These are phyloP conservation scores for Enteromius thamalakanensis DNA, from an alignment of 2,797 vertebrate species.

Conservation along the genomic window DNA sequence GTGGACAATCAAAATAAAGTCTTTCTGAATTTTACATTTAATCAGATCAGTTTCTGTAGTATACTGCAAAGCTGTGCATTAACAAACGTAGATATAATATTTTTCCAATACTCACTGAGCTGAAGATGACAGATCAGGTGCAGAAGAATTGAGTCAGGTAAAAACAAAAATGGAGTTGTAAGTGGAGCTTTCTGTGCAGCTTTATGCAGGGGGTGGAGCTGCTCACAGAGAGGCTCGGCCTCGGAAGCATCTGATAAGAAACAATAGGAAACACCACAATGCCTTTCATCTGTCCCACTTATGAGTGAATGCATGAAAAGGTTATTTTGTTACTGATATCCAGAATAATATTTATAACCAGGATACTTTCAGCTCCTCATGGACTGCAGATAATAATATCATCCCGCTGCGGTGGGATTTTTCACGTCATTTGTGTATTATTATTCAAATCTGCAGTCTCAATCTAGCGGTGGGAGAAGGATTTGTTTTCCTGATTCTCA, in stretches of 20 bases:
- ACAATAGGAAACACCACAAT: not conserved
- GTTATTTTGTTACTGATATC: slow-evolving; percentile 13
- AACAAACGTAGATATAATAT: not conserved
- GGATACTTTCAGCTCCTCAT: slow-evolving; percentile 30
- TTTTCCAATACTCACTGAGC: slow-evolving; percentile 44
- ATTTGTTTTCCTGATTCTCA: slow-evolving; percentile 41
- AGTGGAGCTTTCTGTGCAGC: not conserved
- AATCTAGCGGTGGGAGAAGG: slow-evolving; percentile 13
- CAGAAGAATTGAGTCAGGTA: not conserved
- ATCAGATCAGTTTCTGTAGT: not conserved
- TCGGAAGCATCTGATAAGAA: slow-evolving; percentile 29
- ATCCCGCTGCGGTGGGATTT: slow-evolving; percentile 7
- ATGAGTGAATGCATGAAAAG: slow-evolving; percentile 5
- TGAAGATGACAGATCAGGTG: slow-evolving; percentile 22
- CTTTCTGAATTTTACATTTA: not conserved
- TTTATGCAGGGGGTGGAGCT: slow-evolving; percentile 18
- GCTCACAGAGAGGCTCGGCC: not conserved
- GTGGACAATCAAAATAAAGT: not conserved
- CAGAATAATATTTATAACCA: slow-evolving; percentile 36
- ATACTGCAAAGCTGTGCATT: not conserved
- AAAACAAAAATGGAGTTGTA: not conserved
- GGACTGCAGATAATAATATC: slow-evolving; percentile 18
- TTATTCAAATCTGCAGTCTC: slow-evolving; percentile 29
- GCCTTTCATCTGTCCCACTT: not conserved
- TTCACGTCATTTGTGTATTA: slow-evolving; percentile 22